Percentiles rank a stretch among this genome's conserved stretches.
phyloP scores from a whole-genome alignment of 53 echinoderm and acorn worm genomes.

The Henricia sp. region DNA sequence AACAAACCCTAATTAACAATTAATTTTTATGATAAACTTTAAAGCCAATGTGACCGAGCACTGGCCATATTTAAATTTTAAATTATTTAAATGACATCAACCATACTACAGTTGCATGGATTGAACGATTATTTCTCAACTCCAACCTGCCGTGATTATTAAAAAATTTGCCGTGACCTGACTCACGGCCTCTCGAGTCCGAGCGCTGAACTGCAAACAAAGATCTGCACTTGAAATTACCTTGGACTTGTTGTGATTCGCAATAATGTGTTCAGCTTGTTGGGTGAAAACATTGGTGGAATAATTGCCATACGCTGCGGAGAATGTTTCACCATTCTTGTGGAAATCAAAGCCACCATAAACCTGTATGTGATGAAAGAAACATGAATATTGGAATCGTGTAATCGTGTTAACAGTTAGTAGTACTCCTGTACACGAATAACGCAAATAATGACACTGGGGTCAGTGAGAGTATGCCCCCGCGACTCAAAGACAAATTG shows the following conservation, averaged over 20 bases:
- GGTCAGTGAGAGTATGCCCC: not conserved
- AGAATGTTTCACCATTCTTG: conserved; percentile 58
- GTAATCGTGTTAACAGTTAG: not conserved
- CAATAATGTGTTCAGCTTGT: conserved; percentile 66
- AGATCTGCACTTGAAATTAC: conserved; percentile 5
- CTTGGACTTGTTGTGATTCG: conserved; percentile 55
- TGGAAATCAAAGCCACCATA: conserved; percentile 68
- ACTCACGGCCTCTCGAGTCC: not conserved
- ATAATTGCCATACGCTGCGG: conserved; percentile 68
- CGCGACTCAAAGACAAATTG: too few species aligned
- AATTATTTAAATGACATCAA: too few species aligned
- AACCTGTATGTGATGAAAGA: not conserved
- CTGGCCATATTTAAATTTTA: too few species aligned
- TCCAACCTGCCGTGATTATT: too few species aligned
- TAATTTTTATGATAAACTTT: too few species aligned
- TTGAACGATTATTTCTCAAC: too few species aligned
- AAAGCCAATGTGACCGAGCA: too few species aligned
- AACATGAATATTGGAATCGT: too few species aligned
- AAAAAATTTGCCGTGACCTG: too few species aligned
- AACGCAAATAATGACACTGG: not conserved
- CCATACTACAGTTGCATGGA: too few species aligned
- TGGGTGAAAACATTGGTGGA: conserved; percentile 71
- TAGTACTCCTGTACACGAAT: too few species aligned
- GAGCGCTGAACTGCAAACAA: not conserved
- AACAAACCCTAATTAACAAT: too few species aligned